phyloP scores from a whole-genome alignment of 2,888 invertebrate species.

The Pardosa pseudoannulata region DNA sequence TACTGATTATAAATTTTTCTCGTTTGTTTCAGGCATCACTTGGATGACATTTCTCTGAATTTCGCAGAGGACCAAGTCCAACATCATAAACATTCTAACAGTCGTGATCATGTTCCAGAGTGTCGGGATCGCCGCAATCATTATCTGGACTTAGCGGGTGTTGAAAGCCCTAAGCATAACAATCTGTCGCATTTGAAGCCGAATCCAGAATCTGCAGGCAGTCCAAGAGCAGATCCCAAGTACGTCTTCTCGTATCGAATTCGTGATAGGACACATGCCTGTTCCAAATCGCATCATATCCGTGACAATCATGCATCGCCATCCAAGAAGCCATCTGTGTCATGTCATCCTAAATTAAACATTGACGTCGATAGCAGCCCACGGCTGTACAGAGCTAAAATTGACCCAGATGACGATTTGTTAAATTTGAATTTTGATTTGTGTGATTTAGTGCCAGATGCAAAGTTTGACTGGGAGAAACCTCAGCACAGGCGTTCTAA shows the following conservation, averaged over 20 bases:
- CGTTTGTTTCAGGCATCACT: slow-evolving; percentile 42
- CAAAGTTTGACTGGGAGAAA: slow-evolving; percentile 72
- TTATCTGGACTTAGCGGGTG: slow-evolving; percentile 78
- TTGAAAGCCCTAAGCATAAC: slow-evolving; percentile 76
- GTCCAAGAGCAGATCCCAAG: slow-evolving; percentile 47
- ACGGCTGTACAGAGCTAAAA: slow-evolving; percentile 40
- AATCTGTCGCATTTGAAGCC: slow-evolving; percentile 40
- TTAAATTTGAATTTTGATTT: slow-evolving; percentile 69
- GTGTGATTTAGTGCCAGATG: slow-evolving; percentile 67
- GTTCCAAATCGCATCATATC: slow-evolving; percentile 71
- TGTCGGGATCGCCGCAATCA: slow-evolving; percentile 75
- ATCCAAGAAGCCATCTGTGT: slow-evolving; percentile 34
- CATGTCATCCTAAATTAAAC: slow-evolving; percentile 34
- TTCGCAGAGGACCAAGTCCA: slow-evolving; percentile 71
- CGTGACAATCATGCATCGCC: slow-evolving; percentile 46
- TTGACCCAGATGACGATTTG: slow-evolving; percentile 59
- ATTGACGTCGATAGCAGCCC: slow-evolving; percentile 27
- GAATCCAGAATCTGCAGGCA: slow-evolving; percentile 1
- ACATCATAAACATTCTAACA: slow-evolving; percentile 76
- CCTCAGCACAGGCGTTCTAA: slow-evolving; percentile 75
- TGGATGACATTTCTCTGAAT: slow-evolving; percentile 43
- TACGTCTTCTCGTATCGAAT: slow-evolving; percentile 74
- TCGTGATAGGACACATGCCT: slow-evolving; percentile 74
- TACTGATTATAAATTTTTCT: not conserved
- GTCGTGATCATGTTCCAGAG: slow-evolving; percentile 73